Evolutionary conservation across 2,797 vertebrate species (phyloP).

Genomic region (Pygocentrus nattereri): DNA sequence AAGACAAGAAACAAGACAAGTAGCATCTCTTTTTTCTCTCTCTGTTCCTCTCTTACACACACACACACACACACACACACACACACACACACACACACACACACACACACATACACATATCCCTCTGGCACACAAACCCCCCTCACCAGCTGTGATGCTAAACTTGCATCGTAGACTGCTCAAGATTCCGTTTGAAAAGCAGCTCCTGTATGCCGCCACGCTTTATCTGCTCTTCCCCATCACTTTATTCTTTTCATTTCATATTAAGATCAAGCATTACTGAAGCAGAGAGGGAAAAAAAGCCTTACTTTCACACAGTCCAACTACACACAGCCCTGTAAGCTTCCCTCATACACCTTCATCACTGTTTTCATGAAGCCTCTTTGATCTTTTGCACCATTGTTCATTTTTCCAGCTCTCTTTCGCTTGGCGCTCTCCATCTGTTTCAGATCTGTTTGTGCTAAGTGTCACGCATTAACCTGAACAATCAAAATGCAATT

Average conservation of each 20-base stretch:
- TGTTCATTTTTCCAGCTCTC: constrained; percentile 40
- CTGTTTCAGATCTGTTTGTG: constrained; percentile 39
- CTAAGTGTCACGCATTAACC: constrained; percentile 38
- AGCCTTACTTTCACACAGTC: constrained; percentile 39
- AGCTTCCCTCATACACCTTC: constrained; percentile 25
- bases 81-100: constrained; percentile 2
- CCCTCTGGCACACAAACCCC: constrained; percentile 43
- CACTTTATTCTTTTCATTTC: constrained; percentile 48
- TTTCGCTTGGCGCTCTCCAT: constrained; percentile 20
- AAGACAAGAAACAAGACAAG: constrained; percentile 8
- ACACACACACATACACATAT: constrained; percentile 21
- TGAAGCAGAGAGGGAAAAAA: neutral
- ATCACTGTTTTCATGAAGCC: constrained; percentile 23
- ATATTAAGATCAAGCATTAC: constrained; percentile 41
- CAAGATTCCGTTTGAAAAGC: constrained; percentile 53
- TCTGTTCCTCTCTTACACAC: neutral
- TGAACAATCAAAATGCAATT: constrained; percentile 42
- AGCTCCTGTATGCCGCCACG: neutral
- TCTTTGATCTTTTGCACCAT: constrained; percentile 55
- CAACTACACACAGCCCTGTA: constrained; percentile 13
- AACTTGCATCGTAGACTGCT: constrained; percentile 54
- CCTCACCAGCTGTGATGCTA: constrained; percentile 59
- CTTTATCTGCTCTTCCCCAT: constrained; percentile 22
- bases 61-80: constrained; percentile 9
- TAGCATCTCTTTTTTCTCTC: constrained; percentile 8